Base-by-base conservation (phyloP, 2,797 vertebrate species). In the Catostomus latipinnis region DNA sequence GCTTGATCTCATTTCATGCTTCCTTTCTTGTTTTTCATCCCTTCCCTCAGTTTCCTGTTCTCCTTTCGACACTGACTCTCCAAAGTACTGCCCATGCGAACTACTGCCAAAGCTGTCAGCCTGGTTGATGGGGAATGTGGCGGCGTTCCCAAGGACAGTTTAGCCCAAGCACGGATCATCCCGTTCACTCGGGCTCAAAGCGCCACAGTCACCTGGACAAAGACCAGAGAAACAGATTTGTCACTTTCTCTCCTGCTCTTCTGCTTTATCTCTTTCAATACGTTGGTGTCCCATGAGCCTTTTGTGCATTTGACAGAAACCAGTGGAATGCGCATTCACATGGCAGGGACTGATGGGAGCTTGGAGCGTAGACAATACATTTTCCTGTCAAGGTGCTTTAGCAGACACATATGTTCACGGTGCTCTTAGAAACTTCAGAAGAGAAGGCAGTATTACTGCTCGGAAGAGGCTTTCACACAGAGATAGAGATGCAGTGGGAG, bases 121-220 rank as follows among this genome's bases (percentile, higher is more conserved):
- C 57, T 69, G 67, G 81, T 76, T 82, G 76, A 79, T 79, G 75
- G 60, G 65, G 43, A 80, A 45, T 14, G 66, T 86, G 82, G 82
- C 80, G n/a, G 22, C 43, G 62, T 76, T 86, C 85, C 85, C 85
- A 86, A 86, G 85, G 85, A 86, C 82, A 86, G 85, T 84, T 86
- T 86, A 86, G 85, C 71, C 75, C 66, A 73, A 79, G 76, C 69
- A 12, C n/a, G 49, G 74, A 72, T 83, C 77, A 82, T 79, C 84
- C 80, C 52, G 71, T 62, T 83, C 80, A 46, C 72, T 14, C 58
- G 69, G 82, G 65, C 80, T 76, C 68, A 7, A 54, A 79, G 61
- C 58, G 1, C 66, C 74, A 74, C 80, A 65, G 54, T 82, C 73
- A 75, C 77, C 22, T 76, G 85, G 80, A 86, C 66, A 52, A 65